These are phyloP conservation scores for Maccullochella peelii DNA, from an alignment of 2,113 vertebrate genomes.

Conservation along the genomic window DNA sequence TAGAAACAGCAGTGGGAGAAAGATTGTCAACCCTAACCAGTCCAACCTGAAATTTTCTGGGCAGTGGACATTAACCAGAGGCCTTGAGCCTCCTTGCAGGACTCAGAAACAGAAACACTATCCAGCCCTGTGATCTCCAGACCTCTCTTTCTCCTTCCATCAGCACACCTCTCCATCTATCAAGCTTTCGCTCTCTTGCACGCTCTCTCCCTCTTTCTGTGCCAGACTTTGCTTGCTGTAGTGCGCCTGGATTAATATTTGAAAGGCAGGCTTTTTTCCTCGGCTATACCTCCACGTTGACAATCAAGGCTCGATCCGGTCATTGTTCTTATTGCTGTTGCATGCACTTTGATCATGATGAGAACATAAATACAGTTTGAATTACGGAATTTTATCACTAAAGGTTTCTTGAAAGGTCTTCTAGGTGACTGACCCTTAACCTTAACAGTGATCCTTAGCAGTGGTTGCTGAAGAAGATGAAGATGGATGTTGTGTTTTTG, in stretches of 20 bases:
- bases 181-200: slow-evolving; percentile 50
- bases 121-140: slow-evolving; percentile 75
- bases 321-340: slow-evolving; percentile 28
- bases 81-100: slow-evolving; percentile 50
- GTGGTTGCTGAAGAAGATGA: slow-evolving; percentile 40
- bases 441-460: slow-evolving; percentile 33
- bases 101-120: slow-evolving; percentile 72
- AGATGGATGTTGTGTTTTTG: slow-evolving; percentile 65
- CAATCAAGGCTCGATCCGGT: background rate
- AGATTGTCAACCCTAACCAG: slow-evolving; percentile 39
- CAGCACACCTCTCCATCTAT: slow-evolving; percentile 69
- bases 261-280: background rate
- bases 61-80: slow-evolving; percentile 75
- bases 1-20: slow-evolving; percentile 50
- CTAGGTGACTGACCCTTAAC: slow-evolving; percentile 26
- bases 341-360: slow-evolving; percentile 23
- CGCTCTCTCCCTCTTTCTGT: slow-evolving; percentile 25
- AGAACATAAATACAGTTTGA: slow-evolving; percentile 27
- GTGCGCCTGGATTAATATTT: slow-evolving; percentile 51
- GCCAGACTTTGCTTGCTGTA: slow-evolving; percentile 49
- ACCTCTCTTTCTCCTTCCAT: slow-evolving; percentile 70
- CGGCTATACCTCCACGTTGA: slow-evolving; percentile 6
- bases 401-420: slow-evolving; percentile 22
- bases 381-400: slow-evolving; percentile 6
- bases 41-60: slow-evolving; percentile 52